Evolutionary conservation across 53 echinoderm and acorn worm species (phyloP).

Genomic region (Apostichopus leukothele): DNA sequence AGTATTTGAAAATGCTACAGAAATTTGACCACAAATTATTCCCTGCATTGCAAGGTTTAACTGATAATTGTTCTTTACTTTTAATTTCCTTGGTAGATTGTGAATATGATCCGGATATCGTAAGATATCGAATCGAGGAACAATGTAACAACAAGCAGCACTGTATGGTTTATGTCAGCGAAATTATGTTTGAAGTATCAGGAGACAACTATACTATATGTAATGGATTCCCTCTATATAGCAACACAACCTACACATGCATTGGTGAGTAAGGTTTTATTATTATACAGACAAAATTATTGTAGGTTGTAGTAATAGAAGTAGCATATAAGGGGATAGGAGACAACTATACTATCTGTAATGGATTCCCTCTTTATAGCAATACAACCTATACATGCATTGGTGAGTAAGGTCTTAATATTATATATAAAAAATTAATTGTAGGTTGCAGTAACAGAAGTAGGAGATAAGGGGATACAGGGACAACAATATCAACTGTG

Average conservation of each 20-base stretch:
- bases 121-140: conserved; percentile 65
- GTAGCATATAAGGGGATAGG: too few species aligned
- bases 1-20: too few species aligned
- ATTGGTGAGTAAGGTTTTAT: conserved; percentile 52
- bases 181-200: conserved; percentile 62
- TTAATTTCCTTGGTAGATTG: conserved; percentile 54
- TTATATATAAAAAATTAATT: too few species aligned
- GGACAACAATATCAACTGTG: not conserved
- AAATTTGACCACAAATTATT: too few species aligned
- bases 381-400: conserved; percentile 59
- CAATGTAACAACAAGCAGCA: conserved; percentile 90
- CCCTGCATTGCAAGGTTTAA: too few species aligned
- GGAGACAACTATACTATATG: conserved; percentile 69
- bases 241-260: conserved; percentile 71
- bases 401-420: conserved; percentile 46
- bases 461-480: too few species aligned
- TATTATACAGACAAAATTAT: too few species aligned
- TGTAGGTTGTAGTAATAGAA: too few species aligned
- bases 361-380: too few species aligned
- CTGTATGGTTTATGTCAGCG: conserved; percentile 67
- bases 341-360: not conserved
- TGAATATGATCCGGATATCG: conserved; percentile 71
- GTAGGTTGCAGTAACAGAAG: too few species aligned
- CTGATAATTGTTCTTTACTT: too few species aligned
- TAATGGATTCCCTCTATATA: conserved; percentile 75